These are phyloP conservation scores for Actinia equina DNA, from an alignment of 64 coral and sea anemone species.

Conservation along the genomic window DNA sequence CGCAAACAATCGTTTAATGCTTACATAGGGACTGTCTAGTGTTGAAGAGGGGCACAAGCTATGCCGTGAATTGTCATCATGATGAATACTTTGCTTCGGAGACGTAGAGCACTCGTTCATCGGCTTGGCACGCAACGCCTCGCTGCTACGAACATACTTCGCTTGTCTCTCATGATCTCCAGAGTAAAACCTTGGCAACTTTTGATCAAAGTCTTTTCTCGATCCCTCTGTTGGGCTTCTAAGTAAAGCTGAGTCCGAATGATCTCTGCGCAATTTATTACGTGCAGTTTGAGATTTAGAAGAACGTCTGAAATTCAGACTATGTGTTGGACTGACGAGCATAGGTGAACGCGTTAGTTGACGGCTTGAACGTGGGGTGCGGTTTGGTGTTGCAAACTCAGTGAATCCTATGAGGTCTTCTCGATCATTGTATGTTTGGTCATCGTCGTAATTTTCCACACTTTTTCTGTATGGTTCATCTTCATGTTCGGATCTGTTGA, in stretches of 20 bases:
- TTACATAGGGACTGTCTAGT: not conserved
- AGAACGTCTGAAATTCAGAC: conserved; percentile 1
- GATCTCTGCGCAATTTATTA: conserved; percentile 1
- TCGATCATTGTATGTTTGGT: not conserved
- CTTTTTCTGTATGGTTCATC: not conserved
- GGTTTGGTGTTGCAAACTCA: not conserved
- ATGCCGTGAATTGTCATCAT: not conserved
- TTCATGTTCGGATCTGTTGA: not conserved
- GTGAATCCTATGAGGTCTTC: conserved; percentile 1
- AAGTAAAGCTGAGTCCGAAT: conserved; percentile 5
- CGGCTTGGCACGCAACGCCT: not conserved
- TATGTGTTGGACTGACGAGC: conserved; percentile 14
- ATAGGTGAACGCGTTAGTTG: not conserved
- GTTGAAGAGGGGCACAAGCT: conserved; percentile 6
- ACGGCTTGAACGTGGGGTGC: not conserved
- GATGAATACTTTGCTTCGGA: not conserved
- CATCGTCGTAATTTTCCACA: not conserved
- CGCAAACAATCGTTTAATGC: conserved; percentile 1
- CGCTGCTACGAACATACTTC: not conserved
- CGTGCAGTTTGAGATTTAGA: not conserved
- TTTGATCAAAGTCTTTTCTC: not conserved
- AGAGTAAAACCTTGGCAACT: not conserved
- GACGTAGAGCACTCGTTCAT: not conserved
- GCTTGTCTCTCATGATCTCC: not conserved
- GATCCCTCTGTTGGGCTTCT: not conserved